Conservation (phyloP, 2,797 vertebrate species). For the Chaetophractus vellerosus region DNA sequence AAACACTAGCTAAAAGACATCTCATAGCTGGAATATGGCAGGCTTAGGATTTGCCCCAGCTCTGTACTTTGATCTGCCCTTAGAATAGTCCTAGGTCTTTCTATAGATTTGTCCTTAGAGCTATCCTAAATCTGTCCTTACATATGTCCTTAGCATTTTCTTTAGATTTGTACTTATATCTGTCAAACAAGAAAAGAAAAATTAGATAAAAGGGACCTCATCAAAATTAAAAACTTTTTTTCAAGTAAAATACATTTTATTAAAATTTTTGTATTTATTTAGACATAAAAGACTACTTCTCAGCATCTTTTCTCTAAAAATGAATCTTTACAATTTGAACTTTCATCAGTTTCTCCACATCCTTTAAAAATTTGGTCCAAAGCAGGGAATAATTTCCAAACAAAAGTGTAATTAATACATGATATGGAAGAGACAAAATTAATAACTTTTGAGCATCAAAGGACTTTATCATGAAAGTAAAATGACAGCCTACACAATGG, state of each 20-base stretch:
- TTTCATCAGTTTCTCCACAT: slow-evolving; percentile 26
- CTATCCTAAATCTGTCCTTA: background rate
- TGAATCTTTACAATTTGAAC: background rate
- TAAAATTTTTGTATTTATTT: background rate
- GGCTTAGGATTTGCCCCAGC: background rate
- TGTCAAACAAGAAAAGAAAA: background rate
- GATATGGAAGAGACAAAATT: background rate
- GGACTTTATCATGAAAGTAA: too few relatives aligned
- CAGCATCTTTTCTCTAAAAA: slow-evolving; percentile 54
- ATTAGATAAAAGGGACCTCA: too few relatives aligned
- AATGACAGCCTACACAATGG: too few relatives aligned
- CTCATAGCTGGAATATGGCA: too few relatives aligned
- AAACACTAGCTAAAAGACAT: too few relatives aligned
- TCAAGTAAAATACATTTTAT: background rate
- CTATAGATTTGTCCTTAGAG: background rate
- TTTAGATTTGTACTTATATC: background rate
- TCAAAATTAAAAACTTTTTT: too few relatives aligned
- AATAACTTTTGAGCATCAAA: too few relatives aligned
- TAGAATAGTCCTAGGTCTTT: background rate
- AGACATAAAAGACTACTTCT: background rate
- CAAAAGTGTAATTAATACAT: slow-evolving; percentile 48
- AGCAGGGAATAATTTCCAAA: slow-evolving; percentile 49
- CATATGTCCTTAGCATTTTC: background rate
- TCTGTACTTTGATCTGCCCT: background rate
- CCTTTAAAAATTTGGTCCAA: slow-evolving; percentile 44